Conservation (phyloP, 2,888 invertebrate genomes). For the Conistra vaccinii region DNA sequence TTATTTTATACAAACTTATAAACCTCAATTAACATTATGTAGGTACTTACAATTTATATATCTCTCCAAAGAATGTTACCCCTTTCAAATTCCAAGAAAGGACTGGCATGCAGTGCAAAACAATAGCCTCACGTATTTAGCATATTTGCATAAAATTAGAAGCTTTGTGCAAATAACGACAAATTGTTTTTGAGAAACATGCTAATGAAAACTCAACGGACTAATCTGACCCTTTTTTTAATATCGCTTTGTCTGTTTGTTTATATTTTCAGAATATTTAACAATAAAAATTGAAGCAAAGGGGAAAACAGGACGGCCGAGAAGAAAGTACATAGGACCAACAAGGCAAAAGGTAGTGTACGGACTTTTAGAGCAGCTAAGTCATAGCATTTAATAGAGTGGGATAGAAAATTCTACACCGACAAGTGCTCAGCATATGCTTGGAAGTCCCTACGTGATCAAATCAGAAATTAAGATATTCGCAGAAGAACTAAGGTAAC, state of each 20-base stretch:
- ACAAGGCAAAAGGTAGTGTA: neutral
- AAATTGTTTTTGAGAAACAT: conserved; percentile 63
- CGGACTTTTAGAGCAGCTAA: neutral
- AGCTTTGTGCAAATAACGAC: conserved; percentile 64
- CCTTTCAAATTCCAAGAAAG: conserved; percentile 61
- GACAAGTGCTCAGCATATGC: neutral
- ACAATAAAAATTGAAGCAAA: neutral
- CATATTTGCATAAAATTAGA: conserved; percentile 77
- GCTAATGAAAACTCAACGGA: conserved; percentile 63
- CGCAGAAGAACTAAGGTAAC: neutral
- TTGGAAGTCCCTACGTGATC: neutral
- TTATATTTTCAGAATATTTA: conserved; percentile 4
- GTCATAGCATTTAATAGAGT: neutral
- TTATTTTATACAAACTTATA: conserved; percentile 13
- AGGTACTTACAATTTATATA: conserved; percentile 30
- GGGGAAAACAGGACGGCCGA: neutral
- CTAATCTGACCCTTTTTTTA: conserved; percentile 38
- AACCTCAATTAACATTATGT: conserved; percentile 7
- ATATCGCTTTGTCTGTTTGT: conserved; percentile 31
- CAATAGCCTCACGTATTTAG: conserved; percentile 64
- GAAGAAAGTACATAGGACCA: neutral
- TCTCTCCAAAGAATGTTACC: conserved; percentile 39
- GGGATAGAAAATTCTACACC: neutral
- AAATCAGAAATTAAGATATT: neutral
- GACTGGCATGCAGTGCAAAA: conserved; percentile 56